Base-by-base conservation (phyloP, 2,113 vertebrate species). In the Panthera uncia region DNA sequence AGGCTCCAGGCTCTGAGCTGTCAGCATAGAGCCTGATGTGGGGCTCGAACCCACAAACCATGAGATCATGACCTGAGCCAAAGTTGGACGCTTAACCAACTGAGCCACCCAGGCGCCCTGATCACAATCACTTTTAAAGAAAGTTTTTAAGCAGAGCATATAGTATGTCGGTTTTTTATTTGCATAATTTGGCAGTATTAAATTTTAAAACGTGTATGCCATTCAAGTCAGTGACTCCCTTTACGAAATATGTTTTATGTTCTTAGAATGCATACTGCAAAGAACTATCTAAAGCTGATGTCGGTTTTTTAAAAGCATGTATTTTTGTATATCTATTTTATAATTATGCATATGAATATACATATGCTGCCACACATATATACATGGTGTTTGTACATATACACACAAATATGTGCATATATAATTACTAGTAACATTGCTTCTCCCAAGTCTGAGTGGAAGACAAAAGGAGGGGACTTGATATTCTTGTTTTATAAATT, bases 401-500 rank as follows among this genome's bases (percentile, higher is more conserved):
- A 41, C 48, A 73, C 3, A 21, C 45, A 3, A 29, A 69, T 2
- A n/a, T 38, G 16, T 73, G 5, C 13, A 68, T 41, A 41, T 63
- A 23, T 6, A 69, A 29, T 50, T 71, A 13, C 66, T 89, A 38
- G 5, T 63, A 15, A 38, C 27, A 13, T 19, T 57, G 29, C 19
- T 65, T 45, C 25, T 82, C 73, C 52, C 33, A 82, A 82, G 11
- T 66, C 33, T 69, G 66, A 57, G 5, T 80, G 0, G 10, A 82
- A 57, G 13, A 23, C 18, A 63, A 12, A 61, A 63, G 29, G 29
- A 89, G 23, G 5, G 33, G 33, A 45, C 18, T 68, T 65, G 14
- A 61, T 91, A 29, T 52, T 85, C 14, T 78, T 78, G 36, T 71
- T 89, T 71, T 74, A 86, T 85, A 86, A 25, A 82, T 86, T 81